Percentiles rank a stretch among this genome's conserved stretches.
These are phyloP conservation scores for Eurypyga helias DNA, from an alignment of 2,113 vertebrate species.

Conservation along the genomic window DNA sequence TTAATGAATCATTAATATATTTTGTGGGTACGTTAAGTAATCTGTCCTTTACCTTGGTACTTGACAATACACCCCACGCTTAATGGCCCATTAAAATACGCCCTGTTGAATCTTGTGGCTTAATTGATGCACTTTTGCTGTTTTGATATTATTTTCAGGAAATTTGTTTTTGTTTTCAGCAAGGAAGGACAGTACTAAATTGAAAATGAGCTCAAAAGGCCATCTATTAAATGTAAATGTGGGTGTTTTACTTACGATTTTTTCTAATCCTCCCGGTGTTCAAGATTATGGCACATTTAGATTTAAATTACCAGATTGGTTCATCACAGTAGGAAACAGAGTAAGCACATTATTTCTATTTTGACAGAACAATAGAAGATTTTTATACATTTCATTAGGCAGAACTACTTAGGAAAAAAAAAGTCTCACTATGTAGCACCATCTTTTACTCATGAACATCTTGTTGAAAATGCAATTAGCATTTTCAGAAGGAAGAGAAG, in stretches of 20 bases:
- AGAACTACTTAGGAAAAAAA: conserved; percentile 33
- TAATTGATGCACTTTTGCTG: conserved; percentile 55
- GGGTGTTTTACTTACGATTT: conserved; percentile 24
- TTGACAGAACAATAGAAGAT: conserved; percentile 66
- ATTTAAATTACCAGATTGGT: conserved; percentile 68
- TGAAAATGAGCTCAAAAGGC: conserved; percentile 46
- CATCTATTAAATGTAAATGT: conserved; percentile 50
- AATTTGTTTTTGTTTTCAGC: conserved; percentile 47
- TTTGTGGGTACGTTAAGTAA: conserved; percentile 27
- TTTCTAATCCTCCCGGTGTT: conserved; percentile 26
- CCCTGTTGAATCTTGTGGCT: conserved; percentile 38
- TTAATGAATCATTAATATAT: conserved; percentile 63
- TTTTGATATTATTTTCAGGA: conserved; percentile 49
- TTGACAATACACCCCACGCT: conserved; percentile 1
- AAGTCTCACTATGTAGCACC: background rate
- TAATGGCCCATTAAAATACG: conserved; percentile 61
- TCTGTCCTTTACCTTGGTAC: conserved; percentile 32
- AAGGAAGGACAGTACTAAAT: conserved; percentile 39
- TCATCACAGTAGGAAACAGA: conserved; percentile 66
- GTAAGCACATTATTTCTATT: conserved; percentile 72
- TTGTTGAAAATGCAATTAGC: conserved; percentile 47
- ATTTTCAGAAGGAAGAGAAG: conserved; percentile 25
- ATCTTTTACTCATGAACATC: conserved; percentile 41
- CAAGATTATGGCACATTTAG: conserved; percentile 70
- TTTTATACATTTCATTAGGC: conserved; percentile 67